Conservation (phyloP, 53 echinoderm and acorn worm genomes). For the Pentamera pediparva region DNA sequence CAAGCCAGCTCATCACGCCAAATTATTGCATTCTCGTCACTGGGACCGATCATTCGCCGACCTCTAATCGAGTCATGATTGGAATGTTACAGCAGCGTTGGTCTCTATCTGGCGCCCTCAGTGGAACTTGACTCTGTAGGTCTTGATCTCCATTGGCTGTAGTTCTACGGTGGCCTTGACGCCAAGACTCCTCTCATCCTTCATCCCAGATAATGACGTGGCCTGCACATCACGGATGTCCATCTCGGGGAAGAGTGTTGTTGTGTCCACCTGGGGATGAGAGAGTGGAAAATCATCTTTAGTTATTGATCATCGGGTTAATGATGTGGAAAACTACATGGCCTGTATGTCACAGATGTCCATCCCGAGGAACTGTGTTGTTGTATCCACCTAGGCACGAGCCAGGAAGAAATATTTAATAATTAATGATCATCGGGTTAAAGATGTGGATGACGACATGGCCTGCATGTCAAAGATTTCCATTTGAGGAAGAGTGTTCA, state of each 20-base stretch:
- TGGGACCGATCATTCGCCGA: too few species aligned
- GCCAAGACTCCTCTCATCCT: conserved; percentile 69
- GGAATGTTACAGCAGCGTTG: too few species aligned
- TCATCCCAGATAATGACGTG: conserved; percentile 82
- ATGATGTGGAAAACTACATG: too few species aligned
- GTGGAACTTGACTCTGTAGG: conserved; percentile 85
- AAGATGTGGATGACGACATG: too few species aligned
- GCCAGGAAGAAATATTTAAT: neutral
- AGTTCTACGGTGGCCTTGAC: conserved; percentile 52
- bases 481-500: conserved; percentile 44
- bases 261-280: conserved; percentile 35
- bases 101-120: conserved; percentile 12
- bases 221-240: conserved; percentile 58
- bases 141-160: conserved; percentile 85
- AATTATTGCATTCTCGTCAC: too few species aligned
- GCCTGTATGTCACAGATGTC: conserved; percentile 59
- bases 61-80: too few species aligned
- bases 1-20: too few species aligned
- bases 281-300: neutral
- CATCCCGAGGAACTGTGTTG: conserved; percentile 46
- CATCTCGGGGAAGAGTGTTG: conserved; percentile 48
- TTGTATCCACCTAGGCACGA: conserved; percentile 33
- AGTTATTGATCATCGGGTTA: too few species aligned
- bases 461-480: conserved; percentile 58
- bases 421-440: too few species aligned